Conservation (phyloP, 2,797 vertebrate genomes). For the Leuciscus waleckii region DNA sequence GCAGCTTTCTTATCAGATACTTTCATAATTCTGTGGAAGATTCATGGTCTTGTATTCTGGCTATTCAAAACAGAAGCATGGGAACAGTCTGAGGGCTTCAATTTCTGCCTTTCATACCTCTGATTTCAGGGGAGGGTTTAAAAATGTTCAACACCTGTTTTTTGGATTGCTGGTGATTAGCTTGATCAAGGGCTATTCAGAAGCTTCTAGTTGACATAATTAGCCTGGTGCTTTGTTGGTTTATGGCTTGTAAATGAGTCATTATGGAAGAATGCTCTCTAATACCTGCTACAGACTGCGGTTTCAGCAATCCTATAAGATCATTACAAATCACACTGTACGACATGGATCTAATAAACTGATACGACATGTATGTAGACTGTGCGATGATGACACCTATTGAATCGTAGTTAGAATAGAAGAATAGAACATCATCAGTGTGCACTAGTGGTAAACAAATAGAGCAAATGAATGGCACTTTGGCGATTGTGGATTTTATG, state of each 20-base stretch:
- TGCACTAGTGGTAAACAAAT: too few relatives aligned
- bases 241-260: slow-evolving; percentile 82
- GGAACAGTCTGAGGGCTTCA: slow-evolving; percentile 21
- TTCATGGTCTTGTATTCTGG: neutral
- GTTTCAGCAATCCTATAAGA: neutral
- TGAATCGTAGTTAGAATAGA: neutral
- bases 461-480: too few relatives aligned
- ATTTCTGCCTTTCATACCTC: slow-evolving; percentile 20
- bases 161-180: slow-evolving; percentile 81
- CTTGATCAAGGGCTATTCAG: slow-evolving; percentile 84
- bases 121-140: slow-evolving; percentile 74
- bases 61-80: slow-evolving; percentile 16
- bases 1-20: slow-evolving; percentile 4
- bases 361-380: neutral
- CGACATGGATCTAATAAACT: neutral
- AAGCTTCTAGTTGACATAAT: slow-evolving; percentile 82
- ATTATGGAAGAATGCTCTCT: slow-evolving; percentile 79
- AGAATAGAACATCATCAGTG: too few relatives aligned
- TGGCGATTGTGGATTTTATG: too few relatives aligned
- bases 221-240: slow-evolving; percentile 82
- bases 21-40: slow-evolving; percentile 12
- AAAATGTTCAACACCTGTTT: slow-evolving; percentile 76
- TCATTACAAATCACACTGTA: neutral
- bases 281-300: slow-evolving; percentile 21
- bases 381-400: neutral